Conservation (phyloP, 2,797 vertebrate genomes). For the Tamandua tetradactyla region DNA sequence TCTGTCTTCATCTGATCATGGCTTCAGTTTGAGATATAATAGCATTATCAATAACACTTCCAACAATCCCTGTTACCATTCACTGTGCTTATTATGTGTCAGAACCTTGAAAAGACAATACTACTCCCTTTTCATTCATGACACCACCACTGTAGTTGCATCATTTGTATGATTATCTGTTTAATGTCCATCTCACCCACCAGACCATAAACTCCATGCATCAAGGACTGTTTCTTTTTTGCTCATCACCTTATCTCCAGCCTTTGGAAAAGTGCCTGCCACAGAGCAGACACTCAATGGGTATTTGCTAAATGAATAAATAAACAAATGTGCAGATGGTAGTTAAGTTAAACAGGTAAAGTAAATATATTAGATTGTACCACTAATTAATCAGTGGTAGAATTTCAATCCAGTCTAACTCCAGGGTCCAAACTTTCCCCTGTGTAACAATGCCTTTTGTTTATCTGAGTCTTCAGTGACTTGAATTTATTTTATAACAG, state of each 20-base stretch:
- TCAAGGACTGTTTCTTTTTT: neutral
- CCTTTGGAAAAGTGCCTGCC: neutral
- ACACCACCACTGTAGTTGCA: neutral
- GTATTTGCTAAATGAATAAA: neutral
- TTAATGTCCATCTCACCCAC: neutral
- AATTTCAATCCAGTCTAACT: neutral
- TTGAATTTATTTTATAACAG: slow-evolving; percentile 13
- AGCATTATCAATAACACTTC: neutral
- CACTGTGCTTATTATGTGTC: neutral
- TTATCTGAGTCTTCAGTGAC: neutral
- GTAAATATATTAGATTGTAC: neutral
- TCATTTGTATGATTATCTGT: neutral
- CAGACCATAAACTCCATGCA: neutral
- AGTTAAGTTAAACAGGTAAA: slow-evolving; percentile 18
- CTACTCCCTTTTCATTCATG: neutral
- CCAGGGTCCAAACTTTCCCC: neutral
- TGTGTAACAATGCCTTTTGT: neutral
- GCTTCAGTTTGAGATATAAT: neutral
- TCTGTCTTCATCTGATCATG: neutral
- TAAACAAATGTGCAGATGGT: neutral
- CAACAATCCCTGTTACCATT: neutral
- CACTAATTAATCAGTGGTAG: slow-evolving; percentile 23
- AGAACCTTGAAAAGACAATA: neutral
- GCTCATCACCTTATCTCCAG: neutral
- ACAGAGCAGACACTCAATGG: neutral